phyloP scores from a whole-genome alignment of 2,888 invertebrate species.

The Nomada lathburiana region DNA sequence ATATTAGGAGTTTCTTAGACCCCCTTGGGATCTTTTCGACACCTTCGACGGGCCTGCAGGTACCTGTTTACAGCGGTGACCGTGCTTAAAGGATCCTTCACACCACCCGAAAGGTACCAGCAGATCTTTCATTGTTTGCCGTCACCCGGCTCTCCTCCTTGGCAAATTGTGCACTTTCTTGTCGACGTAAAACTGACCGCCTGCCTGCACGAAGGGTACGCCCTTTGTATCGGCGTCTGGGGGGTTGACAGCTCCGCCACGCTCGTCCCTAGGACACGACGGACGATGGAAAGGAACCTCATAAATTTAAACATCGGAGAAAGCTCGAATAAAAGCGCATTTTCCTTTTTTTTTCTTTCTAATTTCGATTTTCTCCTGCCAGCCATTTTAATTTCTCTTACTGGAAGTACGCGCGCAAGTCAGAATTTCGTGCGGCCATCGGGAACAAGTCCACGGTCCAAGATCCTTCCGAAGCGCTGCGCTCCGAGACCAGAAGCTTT shows the following conservation, averaged over 20 bases:
- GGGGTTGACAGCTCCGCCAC: neutral
- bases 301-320: neutral
- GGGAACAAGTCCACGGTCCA: no score
- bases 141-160: constrained; percentile 12
- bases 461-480: no score
- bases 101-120: constrained; percentile 60
- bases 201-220: neutral
- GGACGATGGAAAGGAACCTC: neutral
- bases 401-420: neutral
- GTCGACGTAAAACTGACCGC: constrained; percentile 23
- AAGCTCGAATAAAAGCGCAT: no score
- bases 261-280: neutral
- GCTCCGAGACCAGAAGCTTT: constrained; percentile 24
- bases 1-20: constrained; percentile 75
- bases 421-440: neutral
- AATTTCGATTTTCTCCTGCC: no score
- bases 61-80: constrained; percentile 57
- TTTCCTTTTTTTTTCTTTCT: no score
- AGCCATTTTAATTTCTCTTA: no score
- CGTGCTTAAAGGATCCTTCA: constrained; percentile 59
- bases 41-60: constrained; percentile 64
- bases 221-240: neutral
- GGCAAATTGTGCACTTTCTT: constrained; percentile 23
- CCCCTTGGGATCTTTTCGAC: constrained; percentile 74
- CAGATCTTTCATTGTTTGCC: constrained; percentile 57